Base-by-base conservation (phyloP, 2,888 invertebrate genomes). In the Plagodis pulveraria region DNA sequence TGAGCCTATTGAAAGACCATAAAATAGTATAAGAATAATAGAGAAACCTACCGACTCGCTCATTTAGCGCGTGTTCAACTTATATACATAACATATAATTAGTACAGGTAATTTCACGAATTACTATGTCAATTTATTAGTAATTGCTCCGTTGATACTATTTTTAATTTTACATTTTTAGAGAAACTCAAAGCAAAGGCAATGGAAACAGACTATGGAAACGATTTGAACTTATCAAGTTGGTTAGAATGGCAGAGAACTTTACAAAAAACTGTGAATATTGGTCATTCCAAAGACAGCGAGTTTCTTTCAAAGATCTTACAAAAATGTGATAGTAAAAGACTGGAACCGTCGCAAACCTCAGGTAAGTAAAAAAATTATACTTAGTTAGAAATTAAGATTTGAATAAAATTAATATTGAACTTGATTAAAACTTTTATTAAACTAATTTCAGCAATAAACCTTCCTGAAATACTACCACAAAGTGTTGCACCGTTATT, bases 171-270 rank as follows among this genome's bases (percentile, higher is more conserved):
- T 40, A 9, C 10, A 43, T 38, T 52, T 62, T 48, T 43, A 58
- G 42, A 59, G 5, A 53, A 54, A 45, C 59, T 49, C 11, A 50
- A 52, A 32, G 43, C 12, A 45, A 50, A 52, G 6, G 55, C 55
- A 69, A 70, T 46, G 62, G 85, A 86, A 74, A 34, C 62, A 58
- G 41, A 62, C 79, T 57, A 58, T n/a, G 69, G 70, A 6, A 65
- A 65, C 12, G 65, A 66, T 11, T 41, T 84, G 7, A 82, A 86
- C 44, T 68, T 91, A 44, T 76, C 80, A 0, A 87, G 82, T 32
- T 88, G 91, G 85, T 69, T 93, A 45, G 93, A 93, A 70, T 91
- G 91, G 84, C 92, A 93, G 66, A 81, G 93, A 66, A 87, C 74
- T 22, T 70, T 88, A 50, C 94, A 94, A 64, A 84, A 84, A 57